Percentiles rank a stretch among this genome's conserved stretches.
These are phyloP conservation scores for Lasioglossum villosulum DNA, from an alignment of 2,888 invertebrate genomes.

Conservation along the genomic window DNA sequence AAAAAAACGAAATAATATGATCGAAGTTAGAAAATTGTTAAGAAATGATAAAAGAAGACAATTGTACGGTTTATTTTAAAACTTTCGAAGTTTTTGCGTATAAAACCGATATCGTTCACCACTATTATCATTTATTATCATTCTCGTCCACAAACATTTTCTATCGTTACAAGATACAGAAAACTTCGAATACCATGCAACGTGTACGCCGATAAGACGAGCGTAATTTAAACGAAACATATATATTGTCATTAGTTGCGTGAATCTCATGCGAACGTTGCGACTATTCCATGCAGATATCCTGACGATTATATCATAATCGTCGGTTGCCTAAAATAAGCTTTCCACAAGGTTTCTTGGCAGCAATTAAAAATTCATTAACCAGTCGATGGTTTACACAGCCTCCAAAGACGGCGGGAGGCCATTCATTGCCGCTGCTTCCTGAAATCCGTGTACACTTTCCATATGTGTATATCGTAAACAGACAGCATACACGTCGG, in stretches of 20 bases:
- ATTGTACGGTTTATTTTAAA: not conserved
- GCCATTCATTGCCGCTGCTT: not conserved
- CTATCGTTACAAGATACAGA: not conserved
- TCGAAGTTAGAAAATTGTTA: not conserved
- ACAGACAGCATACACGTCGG: slow-evolving; percentile 86
- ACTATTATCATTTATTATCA: not conserved
- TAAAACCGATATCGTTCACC: not conserved
- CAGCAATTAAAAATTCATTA: slow-evolving; percentile 19
- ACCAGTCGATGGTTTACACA: not conserved
- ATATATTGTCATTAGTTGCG: not conserved
- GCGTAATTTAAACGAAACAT: not conserved
- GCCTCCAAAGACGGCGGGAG: not conserved
- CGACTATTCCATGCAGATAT: not conserved
- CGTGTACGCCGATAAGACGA: not conserved
- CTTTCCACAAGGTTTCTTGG: not conserved
- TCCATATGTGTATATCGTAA: slow-evolving; percentile 38
- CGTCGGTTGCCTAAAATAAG: not conserved
- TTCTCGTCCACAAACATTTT: not conserved
- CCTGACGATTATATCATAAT: not conserved
- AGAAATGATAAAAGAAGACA: not conserved
- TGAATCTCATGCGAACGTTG: not conserved
- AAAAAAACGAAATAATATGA: not conserved
- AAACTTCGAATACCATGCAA: not conserved
- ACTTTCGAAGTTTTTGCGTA: not conserved
- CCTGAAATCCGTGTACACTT: slow-evolving; percentile 4